Percentiles rank a stretch among this genome's conserved stretches.
Evolutionary conservation across 2,797 vertebrate genomes (phyloP).

Genomic region (Craterocephalus amniculus): DNA sequence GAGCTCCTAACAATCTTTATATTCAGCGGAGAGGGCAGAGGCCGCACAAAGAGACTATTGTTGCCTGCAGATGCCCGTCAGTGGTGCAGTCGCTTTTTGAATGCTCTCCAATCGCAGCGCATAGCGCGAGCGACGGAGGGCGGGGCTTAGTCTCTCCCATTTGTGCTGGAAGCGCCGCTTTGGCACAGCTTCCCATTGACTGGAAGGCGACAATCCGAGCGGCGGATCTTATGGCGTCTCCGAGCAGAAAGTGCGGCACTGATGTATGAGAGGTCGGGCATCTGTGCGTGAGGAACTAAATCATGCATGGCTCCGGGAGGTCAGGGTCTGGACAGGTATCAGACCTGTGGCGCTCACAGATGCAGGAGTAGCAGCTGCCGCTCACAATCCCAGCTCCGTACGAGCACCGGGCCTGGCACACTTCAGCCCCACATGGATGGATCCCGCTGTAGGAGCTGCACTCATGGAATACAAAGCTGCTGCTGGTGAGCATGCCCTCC

Average conservation of each 20-base stretch:
- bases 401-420: constrained; percentile 51
- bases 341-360: constrained; percentile 78
- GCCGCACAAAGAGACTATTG: constrained; percentile 80
- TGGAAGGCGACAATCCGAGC: constrained; percentile 41
- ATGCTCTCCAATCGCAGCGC: constrained; percentile 73
- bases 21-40: constrained; percentile 46
- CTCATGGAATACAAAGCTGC: constrained; percentile 68
- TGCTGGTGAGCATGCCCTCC: constrained; percentile 77
- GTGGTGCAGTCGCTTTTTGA: constrained; percentile 71
- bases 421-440: constrained; percentile 62
- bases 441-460: constrained; percentile 54
- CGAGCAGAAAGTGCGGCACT: constrained; percentile 2
- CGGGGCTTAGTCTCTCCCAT: constrained; percentile 56
- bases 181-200: constrained; percentile 63
- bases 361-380: constrained; percentile 47
- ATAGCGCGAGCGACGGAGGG: constrained; percentile 66
- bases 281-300: constrained; percentile 15
- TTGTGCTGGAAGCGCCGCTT: constrained; percentile 29
- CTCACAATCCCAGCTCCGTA: constrained; percentile 11
- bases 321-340: constrained; percentile 72
- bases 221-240: constrained; percentile 3
- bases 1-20: constrained; percentile 15
- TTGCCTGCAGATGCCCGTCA: constrained; percentile 72
- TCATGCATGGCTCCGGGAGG: constrained; percentile 60
- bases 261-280: constrained; percentile 2